phyloP scores from a whole-genome alignment of 2,113 vertebrate species.

The Zosterops pallidus region DNA sequence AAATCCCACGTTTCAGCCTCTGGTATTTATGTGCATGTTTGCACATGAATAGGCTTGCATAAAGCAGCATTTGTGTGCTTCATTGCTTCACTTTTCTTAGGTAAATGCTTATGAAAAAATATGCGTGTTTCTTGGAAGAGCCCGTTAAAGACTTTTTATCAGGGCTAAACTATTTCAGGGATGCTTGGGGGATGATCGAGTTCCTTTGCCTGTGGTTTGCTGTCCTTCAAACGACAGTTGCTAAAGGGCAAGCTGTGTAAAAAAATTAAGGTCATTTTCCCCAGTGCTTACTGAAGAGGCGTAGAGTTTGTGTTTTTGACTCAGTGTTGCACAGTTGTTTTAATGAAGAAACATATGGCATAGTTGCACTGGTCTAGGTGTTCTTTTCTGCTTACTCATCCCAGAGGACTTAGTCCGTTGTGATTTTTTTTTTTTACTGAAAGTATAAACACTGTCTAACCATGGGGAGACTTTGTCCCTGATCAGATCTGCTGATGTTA shows the following conservation, averaged over 20 bases:
- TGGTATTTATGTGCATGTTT: constrained; percentile 14
- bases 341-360: background rate
- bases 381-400: constrained; percentile 32
- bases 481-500: background rate
- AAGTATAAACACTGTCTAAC: background rate
- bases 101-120: constrained; percentile 21
- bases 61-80: background rate
- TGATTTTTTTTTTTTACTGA: background rate
- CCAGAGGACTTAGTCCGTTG: background rate
- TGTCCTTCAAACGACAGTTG: background rate
- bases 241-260: background rate
- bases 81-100: constrained; percentile 42
- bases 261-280: background rate
- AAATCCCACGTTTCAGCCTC: background rate
- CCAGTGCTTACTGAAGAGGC: background rate
- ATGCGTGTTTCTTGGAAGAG: background rate
- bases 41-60: constrained; percentile 29
- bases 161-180: background rate
- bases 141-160: background rate
- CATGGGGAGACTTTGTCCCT: background rate
- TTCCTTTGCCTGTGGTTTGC: background rate
- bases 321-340: background rate
- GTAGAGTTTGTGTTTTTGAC: background rate
- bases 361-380: background rate
- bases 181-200: background rate